Percentiles rank a stretch among this genome's conserved stretches.
Conservation (phyloP, 64 coral and sea anemone species). For the Pocillopora damicornis region DNA sequence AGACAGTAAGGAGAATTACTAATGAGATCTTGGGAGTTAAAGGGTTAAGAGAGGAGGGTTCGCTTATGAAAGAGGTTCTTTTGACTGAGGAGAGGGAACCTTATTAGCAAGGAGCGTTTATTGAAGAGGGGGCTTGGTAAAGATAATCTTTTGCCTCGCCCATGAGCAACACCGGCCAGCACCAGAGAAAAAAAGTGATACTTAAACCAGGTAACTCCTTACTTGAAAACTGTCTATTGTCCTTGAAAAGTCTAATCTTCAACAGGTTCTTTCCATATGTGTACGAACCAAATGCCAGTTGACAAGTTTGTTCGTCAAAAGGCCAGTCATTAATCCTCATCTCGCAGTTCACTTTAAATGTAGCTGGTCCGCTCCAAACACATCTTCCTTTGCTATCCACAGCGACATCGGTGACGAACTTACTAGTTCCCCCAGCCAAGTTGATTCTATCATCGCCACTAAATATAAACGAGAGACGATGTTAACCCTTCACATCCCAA, state of each 20-base stretch:
- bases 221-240: neutral
- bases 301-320: slow-evolving; percentile 13
- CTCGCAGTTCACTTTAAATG: neutral
- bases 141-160: neutral
- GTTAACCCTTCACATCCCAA: neutral
- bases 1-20: no score
- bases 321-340: neutral
- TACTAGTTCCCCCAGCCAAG: neutral
- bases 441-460: neutral
- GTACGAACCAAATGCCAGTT: slow-evolving; percentile 11
- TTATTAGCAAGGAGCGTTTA: no score
- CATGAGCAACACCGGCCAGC: no score
- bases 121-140: neutral
- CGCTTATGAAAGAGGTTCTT: no score
- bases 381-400: neutral
- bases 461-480: neutral
- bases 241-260: neutral
- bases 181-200: no score
- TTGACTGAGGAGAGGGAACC: no score
- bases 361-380: slow-evolving; percentile 34
- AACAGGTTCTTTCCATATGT: slow-evolving; percentile 14
- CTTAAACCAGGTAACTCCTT: no score
- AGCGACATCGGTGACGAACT: neutral
- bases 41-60: no score
- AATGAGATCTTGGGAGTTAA: no score